Percentiles rank a stretch among this genome's conserved stretches.
Conservation (phyloP, 2,113 vertebrate genomes). For the Chaetodon trifascialis region DNA sequence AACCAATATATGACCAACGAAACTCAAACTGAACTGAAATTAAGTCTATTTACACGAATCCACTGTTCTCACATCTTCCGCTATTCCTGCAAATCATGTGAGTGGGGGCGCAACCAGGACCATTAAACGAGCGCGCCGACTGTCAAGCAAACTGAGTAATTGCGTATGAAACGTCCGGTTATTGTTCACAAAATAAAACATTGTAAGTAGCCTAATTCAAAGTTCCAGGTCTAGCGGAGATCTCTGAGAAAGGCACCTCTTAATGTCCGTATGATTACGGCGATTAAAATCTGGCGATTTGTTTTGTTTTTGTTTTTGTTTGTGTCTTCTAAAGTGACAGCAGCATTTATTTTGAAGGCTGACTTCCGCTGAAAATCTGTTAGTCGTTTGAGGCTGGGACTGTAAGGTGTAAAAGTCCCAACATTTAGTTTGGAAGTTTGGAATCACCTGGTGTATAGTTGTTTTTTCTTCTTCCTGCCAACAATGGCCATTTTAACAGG, state of each 20-base stretch:
- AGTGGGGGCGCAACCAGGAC: fast-evolving
- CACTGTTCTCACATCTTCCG: not conserved
- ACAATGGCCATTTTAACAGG: too few relatives aligned
- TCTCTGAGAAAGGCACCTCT: not conserved
- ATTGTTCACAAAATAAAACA: slow-evolving; percentile 21
- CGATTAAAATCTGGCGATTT: fast-evolving
- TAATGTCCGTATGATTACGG: not conserved
- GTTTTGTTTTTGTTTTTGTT: too few relatives aligned
- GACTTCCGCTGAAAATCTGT: not conserved
- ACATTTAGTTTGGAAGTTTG: too few relatives aligned
- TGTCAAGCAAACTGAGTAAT: not conserved
- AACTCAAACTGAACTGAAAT: too few relatives aligned
- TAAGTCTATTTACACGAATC: too few relatives aligned
- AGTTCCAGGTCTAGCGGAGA: too few relatives aligned
- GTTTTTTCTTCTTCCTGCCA: too few relatives aligned
- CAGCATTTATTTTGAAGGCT: slow-evolving; percentile 37
- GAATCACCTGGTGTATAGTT: too few relatives aligned
- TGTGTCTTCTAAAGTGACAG: not conserved
- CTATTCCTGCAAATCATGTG: not conserved
- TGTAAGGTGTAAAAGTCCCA: not conserved
- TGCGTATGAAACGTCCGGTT: slow-evolving; percentile 7
- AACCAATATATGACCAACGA: not conserved
- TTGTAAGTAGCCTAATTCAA: not conserved
- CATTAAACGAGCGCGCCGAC: slow-evolving; percentile 17
- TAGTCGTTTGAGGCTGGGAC: not conserved